Conservation (phyloP, 1,140 invertebrate species). For the Pteromalus puparum region DNA sequence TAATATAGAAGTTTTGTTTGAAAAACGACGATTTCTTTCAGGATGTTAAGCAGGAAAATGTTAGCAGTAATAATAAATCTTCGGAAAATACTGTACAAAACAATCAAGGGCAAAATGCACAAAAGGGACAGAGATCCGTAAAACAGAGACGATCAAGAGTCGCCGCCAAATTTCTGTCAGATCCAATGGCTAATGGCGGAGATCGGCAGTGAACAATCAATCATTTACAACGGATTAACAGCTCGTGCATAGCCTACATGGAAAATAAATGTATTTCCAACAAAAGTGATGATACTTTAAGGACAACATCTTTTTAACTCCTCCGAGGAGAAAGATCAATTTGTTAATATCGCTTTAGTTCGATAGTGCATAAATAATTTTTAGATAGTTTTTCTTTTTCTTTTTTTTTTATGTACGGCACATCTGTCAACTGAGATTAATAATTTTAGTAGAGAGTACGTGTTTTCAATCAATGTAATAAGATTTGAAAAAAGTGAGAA, state of each 20-base stretch:
- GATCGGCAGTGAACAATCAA: constrained; percentile 54
- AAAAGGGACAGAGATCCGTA: constrained; percentile 58
- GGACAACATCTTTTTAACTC: background rate
- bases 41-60: constrained; percentile 32
- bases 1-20: background rate
- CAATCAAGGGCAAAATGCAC: constrained; percentile 36
- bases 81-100: constrained; percentile 11
- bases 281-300: background rate
- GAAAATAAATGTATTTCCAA: background rate
- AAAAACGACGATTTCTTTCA: constrained; percentile 34
- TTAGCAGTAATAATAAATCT: constrained; percentile 24
- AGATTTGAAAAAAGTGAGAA: constrained; percentile 24
- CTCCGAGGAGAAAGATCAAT: background rate
- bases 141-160: constrained; percentile 73
- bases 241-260: background rate
- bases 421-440: constrained; percentile 30
- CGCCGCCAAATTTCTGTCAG: constrained; percentile 74
- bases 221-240: background rate
- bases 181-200: constrained; percentile 52
- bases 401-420: background rate
- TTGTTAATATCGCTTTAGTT: constrained; percentile 27
- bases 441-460: constrained; percentile 11
- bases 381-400: background rate
- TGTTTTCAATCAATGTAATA: constrained; percentile 6
- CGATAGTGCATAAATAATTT: constrained; percentile 9